Evolutionary conservation across 30 jellyfish, hydroid and myxozoan species (phyloP), one percentile per base, ranked within the genome.

Genomic region (Catostylus mosaicus): DNA sequence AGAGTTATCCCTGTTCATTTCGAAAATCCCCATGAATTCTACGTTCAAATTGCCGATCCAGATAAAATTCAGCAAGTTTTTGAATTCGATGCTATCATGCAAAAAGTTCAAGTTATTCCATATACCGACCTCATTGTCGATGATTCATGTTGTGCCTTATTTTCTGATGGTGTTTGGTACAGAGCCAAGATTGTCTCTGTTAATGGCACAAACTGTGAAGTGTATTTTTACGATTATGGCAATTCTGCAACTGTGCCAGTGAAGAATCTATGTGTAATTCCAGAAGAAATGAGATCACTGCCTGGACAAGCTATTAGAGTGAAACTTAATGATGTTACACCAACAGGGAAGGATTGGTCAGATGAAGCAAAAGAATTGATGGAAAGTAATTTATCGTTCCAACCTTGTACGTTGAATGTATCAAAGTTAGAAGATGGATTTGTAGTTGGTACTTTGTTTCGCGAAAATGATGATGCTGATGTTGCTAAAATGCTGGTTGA

Each of bases 281-380:
- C 97, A 48, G 92, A 69, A 2, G 97, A 79, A 73, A 67, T 61
- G 73, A 79, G 64, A n/a, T 33, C 65, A 0, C 64, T 77, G 4
- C 90, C 89, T 0, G 97, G 90, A 0, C 97, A 88, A 75, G 93
- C 97, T 31, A 51, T 88, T 31, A 26, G 59, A 26, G 69, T 74
- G 80, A 75, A 82, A 73, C 65, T 88, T 18, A 26, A 75, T 18
- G 54, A 79, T 63, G 37, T 88, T 2, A 31, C 12, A 8, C 94
- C 97, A 47, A 27, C 18, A 3, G 79, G 85, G 10, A 47, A 23
- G 50, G 11, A 78, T 0, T 75, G 78, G 81, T 7, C 70, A 18
- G 43, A 38, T 23, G 35, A 59, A 26, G 78, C 88, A 16, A 37
- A 57, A 27, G 78, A 56, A 26, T 24, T 77, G 10, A 54, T 77